Conservation (phyloP, 2,113 vertebrate species). For the Macaca mulatta region DNA sequence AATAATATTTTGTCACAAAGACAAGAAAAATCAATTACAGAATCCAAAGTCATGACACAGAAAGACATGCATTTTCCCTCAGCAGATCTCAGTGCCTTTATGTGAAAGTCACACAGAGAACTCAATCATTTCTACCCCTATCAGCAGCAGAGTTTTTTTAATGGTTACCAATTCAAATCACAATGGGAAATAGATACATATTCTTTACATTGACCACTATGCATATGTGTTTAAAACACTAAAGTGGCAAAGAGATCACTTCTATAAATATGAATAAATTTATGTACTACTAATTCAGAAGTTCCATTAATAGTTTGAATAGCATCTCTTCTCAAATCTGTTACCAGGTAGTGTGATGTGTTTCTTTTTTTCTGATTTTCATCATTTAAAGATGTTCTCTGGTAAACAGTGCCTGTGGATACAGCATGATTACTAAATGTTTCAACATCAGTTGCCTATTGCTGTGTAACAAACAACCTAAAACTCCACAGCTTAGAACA, state of each 20-base stretch:
- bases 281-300: background rate
- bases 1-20: background rate
- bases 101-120: background rate
- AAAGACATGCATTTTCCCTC: slow-evolving; percentile 16
- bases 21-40: background rate
- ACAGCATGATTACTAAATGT: background rate
- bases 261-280: slow-evolving; percentile 29
- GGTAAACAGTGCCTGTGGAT: background rate
- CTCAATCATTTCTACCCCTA: background rate
- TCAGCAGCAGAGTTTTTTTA: background rate
- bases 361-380: slow-evolving; percentile 30
- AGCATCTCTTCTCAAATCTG: background rate
- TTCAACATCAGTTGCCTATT: background rate
- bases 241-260: background rate
- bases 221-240: slow-evolving; percentile 1
- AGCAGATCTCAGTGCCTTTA: background rate
- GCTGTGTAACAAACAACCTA: background rate
- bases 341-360: background rate
- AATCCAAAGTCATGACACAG: background rate
- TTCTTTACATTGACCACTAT: slow-evolving; percentile 17
- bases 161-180: slow-evolving; percentile 13
- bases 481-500: background rate
- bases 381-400: background rate
- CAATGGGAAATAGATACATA: background rate
- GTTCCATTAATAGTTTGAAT: background rate